Percentiles rank a stretch among this genome's conserved stretches.
Evolutionary conservation across 1,140 invertebrate genomes (phyloP).

Genomic region (Cotesia chilonis): DNA sequence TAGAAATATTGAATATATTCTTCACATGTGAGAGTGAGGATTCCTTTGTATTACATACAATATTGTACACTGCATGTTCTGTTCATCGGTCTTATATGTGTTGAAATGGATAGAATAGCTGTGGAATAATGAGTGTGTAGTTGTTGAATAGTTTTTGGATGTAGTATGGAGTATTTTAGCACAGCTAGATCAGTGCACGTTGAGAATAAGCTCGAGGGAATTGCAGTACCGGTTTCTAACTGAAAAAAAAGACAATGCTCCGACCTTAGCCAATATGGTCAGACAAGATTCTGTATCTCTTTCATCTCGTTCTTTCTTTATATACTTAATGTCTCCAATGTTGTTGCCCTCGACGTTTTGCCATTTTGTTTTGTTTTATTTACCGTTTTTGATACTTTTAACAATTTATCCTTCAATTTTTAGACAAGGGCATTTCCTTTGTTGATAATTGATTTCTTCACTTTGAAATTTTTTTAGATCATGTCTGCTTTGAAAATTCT

Average conservation of each 20-base stretch:
- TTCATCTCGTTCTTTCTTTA: slow-evolving; percentile 33
- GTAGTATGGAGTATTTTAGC: not conserved
- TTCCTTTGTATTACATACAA: no score
- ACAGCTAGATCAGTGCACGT: not conserved
- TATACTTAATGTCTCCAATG: slow-evolving; percentile 11
- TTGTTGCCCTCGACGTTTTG: slow-evolving; percentile 29
- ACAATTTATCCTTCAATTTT: slow-evolving; percentile 1
- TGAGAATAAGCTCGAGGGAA: slow-evolving; percentile 17
- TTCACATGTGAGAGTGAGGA: no score
- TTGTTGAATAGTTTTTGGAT: not conserved
- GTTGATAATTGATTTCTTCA: no score
- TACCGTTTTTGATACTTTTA: not conserved
- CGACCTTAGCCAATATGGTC: slow-evolving; percentile 55
- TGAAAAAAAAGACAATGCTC: slow-evolving; percentile 49
- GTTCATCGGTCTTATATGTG: not conserved
- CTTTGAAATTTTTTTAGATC: not conserved
- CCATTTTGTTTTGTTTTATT: slow-evolving; percentile 4
- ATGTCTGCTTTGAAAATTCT: not conserved
- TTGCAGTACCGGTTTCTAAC: slow-evolving; percentile 46
- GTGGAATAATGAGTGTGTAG: not conserved
- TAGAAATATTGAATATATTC: no score
- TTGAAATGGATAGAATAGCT: not conserved
- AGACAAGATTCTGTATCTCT: slow-evolving; percentile 48
- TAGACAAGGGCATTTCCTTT: not conserved
- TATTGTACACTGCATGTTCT: no score